phyloP scores from a whole-genome alignment of 2,888 invertebrate genomes.

The Rhamphomyia laevipes region DNA sequence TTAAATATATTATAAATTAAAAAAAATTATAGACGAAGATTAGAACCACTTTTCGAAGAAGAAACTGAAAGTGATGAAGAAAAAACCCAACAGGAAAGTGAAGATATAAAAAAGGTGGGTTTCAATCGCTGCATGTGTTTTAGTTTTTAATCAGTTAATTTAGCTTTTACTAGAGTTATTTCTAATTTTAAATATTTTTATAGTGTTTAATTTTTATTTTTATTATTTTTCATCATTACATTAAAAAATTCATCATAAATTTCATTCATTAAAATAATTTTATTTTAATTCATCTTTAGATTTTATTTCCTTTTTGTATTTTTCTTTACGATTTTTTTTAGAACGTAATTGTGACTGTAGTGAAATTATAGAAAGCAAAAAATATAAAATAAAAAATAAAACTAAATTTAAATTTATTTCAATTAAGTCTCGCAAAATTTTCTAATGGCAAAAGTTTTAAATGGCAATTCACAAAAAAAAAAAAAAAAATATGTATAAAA shows the following conservation, averaged over 20 bases:
- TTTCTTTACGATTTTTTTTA: slow-evolving; percentile 22
- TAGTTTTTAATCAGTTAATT: too few relatives aligned
- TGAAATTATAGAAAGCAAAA: slow-evolving; percentile 30
- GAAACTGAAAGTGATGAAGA: slow-evolving; percentile 56
- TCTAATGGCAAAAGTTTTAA: neutral
- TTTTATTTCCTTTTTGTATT: slow-evolving; percentile 17
- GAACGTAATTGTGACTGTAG: slow-evolving; percentile 38
- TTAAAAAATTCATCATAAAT: too few relatives aligned
- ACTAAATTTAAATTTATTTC: slow-evolving; percentile 7
- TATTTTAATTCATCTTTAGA: slow-evolving; percentile 12
- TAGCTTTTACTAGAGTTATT: neutral
- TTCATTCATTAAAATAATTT: neutral
- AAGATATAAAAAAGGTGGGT: slow-evolving; percentile 38
- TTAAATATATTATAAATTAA: slow-evolving; percentile 15
- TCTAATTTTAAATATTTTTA: too few relatives aligned
- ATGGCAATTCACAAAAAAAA: neutral
- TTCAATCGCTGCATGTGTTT: slow-evolving; percentile 14
- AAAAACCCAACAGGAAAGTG: slow-evolving; percentile 36
- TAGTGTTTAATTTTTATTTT: too few relatives aligned
- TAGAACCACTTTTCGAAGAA: slow-evolving; percentile 75
- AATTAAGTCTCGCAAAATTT: neutral
- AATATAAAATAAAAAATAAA: slow-evolving; percentile 16
- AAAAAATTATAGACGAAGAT: slow-evolving; percentile 50
- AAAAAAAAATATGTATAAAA: too few relatives aligned
- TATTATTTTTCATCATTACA: neutral